A percentile compares a stretch with the other conserved stretches of the same genome.
Evolutionary conservation across 2,797 vertebrate genomes (phyloP).

Genomic region (Phalloptychus januarius): DNA sequence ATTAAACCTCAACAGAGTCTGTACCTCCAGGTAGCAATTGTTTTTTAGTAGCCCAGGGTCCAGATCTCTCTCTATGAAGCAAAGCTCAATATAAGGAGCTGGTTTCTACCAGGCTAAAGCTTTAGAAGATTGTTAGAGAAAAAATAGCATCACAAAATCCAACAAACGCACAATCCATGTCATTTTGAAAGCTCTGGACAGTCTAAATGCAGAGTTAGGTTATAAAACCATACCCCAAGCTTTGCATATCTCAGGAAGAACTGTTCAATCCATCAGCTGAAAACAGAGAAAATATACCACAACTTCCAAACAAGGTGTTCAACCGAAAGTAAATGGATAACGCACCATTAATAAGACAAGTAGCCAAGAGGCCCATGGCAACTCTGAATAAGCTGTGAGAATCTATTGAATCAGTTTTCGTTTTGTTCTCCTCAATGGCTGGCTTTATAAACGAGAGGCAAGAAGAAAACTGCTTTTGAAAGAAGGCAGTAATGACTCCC

Average conservation of each 20-base stretch:
- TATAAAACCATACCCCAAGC: background rate
- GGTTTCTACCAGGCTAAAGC: no score
- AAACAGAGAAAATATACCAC: background rate
- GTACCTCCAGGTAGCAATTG: no score
- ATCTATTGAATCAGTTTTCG: background rate
- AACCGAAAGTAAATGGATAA: background rate
- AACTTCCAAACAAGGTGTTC: background rate
- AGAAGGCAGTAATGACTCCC: background rate
- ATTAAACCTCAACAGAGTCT: no score
- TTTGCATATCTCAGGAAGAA: background rate
- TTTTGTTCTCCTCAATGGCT: background rate
- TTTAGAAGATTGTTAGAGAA: background rate
- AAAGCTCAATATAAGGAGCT: no score
- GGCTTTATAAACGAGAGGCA: background rate
- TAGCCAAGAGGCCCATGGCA: background rate
- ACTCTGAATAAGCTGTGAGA: background rate
- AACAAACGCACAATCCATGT: no score
- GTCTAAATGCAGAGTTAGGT: background rate
- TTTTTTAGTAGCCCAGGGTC: no score
- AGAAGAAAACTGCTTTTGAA: background rate
- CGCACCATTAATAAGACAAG: background rate
- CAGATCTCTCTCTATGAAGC: no score
- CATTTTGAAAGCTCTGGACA: background rate
- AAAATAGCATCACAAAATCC: background rate
- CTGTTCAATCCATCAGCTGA: background rate